A percentile compares a stretch with the other conserved stretches of the same genome.
Conservation (phyloP, 1,140 invertebrate species). For the Solen grandis region DNA sequence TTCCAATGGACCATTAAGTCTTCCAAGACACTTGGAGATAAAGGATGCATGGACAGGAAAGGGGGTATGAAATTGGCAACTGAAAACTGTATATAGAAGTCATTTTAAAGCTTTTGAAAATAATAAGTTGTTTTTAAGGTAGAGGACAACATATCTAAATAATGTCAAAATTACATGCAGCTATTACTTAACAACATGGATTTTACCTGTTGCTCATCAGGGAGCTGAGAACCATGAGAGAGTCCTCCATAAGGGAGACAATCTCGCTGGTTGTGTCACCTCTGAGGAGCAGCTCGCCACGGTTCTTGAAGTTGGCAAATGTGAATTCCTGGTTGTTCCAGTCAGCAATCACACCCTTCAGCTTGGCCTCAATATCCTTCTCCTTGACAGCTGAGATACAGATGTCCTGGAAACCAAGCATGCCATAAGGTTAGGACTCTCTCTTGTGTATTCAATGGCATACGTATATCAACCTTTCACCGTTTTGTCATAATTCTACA, state of each 20-base stretch:
- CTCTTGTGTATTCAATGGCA: background rate
- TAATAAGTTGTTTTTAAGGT: background rate
- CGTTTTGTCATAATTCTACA: too few species aligned
- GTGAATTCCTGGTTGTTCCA: conserved; percentile 96
- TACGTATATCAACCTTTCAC: too few species aligned
- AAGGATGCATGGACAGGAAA: background rate
- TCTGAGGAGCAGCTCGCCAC: conserved; percentile 94
- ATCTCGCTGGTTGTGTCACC: conserved; percentile 98
- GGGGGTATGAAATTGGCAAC: background rate
- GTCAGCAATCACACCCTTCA: conserved; percentile 96
- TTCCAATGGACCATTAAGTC: too few species aligned
- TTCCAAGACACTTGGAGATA: too few species aligned
- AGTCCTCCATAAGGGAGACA: conserved; percentile 96
- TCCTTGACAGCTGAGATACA: conserved; percentile 99
- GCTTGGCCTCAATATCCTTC: conserved; percentile 97
- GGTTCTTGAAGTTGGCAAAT: conserved; percentile 96
- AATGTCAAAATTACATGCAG: background rate
- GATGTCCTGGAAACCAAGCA: conserved; percentile 86
- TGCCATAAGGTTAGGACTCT: background rate
- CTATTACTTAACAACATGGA: background rate
- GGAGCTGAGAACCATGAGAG: conserved; percentile 96
- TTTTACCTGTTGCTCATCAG: conserved; percentile 91
- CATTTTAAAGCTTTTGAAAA: background rate
- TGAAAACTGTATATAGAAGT: background rate
- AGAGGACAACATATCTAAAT: background rate